Evolutionary conservation across 2,797 vertebrate species (phyloP).

Genomic region (Tragelaphus oryx): DNA sequence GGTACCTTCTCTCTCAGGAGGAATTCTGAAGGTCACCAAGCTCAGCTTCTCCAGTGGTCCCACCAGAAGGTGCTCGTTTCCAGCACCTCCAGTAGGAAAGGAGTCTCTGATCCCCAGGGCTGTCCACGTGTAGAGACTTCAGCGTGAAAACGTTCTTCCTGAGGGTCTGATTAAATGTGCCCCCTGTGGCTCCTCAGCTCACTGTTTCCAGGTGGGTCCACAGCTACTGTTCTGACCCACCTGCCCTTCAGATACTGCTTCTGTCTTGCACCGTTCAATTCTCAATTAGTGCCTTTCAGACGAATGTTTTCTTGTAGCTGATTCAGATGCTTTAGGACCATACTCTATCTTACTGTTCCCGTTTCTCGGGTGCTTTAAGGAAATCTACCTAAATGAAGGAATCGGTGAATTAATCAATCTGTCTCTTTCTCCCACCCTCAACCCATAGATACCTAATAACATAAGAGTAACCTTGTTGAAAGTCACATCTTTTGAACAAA

Average conservation of each 20-base stretch:
- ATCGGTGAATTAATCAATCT: background rate
- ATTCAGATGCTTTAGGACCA: background rate
- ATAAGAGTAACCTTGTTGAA: background rate
- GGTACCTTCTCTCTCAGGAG: background rate
- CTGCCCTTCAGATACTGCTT: conserved; percentile 4
- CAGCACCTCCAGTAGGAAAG: background rate
- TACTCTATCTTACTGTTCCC: background rate
- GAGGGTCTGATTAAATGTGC: background rate
- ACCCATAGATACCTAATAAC: background rate
- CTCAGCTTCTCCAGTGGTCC: background rate
- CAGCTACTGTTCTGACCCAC: background rate
- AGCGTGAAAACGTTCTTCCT: background rate
- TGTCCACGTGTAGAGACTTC: background rate
- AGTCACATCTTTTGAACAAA: conserved; percentile 41
- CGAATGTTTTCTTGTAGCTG: background rate
- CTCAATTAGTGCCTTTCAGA: background rate
- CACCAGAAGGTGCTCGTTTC: background rate
- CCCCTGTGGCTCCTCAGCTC: background rate
- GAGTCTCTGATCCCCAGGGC: background rate
- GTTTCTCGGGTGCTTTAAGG: background rate
- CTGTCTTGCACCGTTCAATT: background rate
- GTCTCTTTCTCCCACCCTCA: background rate
- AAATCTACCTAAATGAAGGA: conserved; percentile 30
- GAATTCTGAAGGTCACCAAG: background rate
- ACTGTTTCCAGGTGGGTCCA: background rate